A percentile compares a stretch with the other conserved stretches of the same genome.
Conservation (phyloP, 1,140 invertebrate species). For the Drosophila pallidifrons region DNA sequence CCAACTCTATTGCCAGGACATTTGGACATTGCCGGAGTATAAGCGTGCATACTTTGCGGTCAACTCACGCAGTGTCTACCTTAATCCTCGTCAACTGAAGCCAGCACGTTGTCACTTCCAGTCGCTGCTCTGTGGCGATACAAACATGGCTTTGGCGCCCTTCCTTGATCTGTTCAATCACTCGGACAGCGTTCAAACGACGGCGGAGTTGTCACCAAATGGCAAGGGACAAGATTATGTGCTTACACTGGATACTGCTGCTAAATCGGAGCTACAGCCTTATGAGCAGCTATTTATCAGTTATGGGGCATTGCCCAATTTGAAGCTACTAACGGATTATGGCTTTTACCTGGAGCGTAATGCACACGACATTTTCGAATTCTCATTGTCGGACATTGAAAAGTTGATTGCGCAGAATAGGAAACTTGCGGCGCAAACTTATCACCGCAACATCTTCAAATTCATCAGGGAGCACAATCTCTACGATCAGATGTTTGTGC, state of each 20-base stretch:
- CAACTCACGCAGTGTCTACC: constrained; percentile 90
- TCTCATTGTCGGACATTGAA: constrained; percentile 85
- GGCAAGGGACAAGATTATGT: constrained; percentile 54
- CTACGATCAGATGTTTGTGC: constrained; percentile 84
- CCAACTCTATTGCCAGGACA: constrained; percentile 70
- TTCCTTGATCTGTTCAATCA: constrained; percentile 94
- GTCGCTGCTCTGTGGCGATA: constrained; percentile 85
- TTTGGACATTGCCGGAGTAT: constrained; percentile 85
- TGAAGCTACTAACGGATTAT: constrained; percentile 90
- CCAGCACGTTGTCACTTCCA: constrained; percentile 56
- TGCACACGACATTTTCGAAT: constrained; percentile 87
- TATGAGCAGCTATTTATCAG: constrained; percentile 91
- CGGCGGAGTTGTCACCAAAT: constrained; percentile 82
- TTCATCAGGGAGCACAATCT: constrained; percentile 86
- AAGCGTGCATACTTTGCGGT: constrained; percentile 90
- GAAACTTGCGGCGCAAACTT: constrained; percentile 58
- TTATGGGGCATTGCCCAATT: constrained; percentile 90
- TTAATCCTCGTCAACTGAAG: constrained; percentile 67
- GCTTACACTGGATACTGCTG: constrained; percentile 85
- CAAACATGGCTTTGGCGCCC: constrained; percentile 90
- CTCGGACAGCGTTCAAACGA: constrained; percentile 85
- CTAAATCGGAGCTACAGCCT: constrained; percentile 85
- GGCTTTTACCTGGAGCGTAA: constrained; percentile 90
- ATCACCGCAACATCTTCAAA: constrained; percentile 84
- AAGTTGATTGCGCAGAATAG: constrained; percentile 72